phyloP scores from a whole-genome alignment of 2,113 vertebrate genomes.

The Thermophis baileyi region DNA sequence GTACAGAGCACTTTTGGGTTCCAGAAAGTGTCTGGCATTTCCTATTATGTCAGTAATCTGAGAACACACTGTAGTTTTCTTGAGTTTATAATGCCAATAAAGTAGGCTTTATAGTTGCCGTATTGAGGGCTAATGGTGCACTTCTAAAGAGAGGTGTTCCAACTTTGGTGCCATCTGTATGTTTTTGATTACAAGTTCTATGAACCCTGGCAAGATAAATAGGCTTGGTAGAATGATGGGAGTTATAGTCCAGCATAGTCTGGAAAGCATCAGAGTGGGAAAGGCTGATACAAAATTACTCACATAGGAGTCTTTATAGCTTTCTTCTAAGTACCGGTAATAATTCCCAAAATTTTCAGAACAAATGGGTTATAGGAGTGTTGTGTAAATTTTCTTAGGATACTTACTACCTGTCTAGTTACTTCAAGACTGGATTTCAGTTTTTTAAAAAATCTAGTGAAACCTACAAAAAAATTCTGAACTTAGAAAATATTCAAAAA shows the following conservation, averaged over 20 bases:
- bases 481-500: neutral
- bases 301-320: neutral
- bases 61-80: constrained; percentile 2
- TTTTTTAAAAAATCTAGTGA: neutral
- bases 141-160: neutral
- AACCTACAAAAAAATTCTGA: neutral
- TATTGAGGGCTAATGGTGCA: neutral
- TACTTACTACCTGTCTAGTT: neutral
- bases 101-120: neutral
- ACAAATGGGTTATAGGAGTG: neutral
- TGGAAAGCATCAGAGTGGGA: neutral
- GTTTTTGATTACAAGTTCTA: neutral
- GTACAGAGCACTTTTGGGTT: constrained; percentile 16
- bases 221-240: neutral
- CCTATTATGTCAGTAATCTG: rapidly evolving
- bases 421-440: neutral
- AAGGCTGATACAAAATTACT: neutral
- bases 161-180: neutral
- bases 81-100: constrained; percentile 15
- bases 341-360: neutral
- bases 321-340: neutral
- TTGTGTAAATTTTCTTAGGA: neutral
- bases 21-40: neutral
- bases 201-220: neutral
- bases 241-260: neutral